Conservation (phyloP, 1,140 invertebrate species). For the Paraescarpia echinospica region DNA sequence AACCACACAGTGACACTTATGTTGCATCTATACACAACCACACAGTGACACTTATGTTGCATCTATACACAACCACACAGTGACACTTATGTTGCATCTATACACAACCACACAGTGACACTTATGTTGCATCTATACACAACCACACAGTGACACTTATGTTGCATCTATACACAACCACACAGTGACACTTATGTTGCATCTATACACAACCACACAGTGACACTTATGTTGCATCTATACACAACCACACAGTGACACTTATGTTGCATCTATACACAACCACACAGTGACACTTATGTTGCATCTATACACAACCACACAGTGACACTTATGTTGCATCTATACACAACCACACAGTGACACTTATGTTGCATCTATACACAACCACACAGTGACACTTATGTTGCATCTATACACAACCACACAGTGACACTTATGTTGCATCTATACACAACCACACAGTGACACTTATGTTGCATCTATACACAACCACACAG, state of each 20-base stretch:
- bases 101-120: constrained; percentile 1
- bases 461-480: background rate
- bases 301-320: constrained; percentile 11
- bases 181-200: background rate
- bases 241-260: constrained; percentile 1
- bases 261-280: constrained; percentile 7
- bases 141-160: background rate
- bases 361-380: background rate
- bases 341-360: constrained; percentile 11
- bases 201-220: constrained; percentile 11
- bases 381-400: constrained; percentile 1
- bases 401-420: constrained; percentile 7
- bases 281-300: background rate
- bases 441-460: constrained; percentile 11
- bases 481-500: constrained; percentile 11
- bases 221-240: background rate
- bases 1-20: background rate
- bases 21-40: constrained; percentile 11
- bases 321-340: background rate
- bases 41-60: background rate
- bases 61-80: constrained; percentile 11
- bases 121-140: constrained; percentile 7
- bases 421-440: background rate
- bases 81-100: background rate
- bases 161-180: constrained; percentile 11